These are phyloP conservation scores for Desoria tigrina DNA, from an alignment of 2,888 invertebrate genomes.

Conservation along the genomic window DNA sequence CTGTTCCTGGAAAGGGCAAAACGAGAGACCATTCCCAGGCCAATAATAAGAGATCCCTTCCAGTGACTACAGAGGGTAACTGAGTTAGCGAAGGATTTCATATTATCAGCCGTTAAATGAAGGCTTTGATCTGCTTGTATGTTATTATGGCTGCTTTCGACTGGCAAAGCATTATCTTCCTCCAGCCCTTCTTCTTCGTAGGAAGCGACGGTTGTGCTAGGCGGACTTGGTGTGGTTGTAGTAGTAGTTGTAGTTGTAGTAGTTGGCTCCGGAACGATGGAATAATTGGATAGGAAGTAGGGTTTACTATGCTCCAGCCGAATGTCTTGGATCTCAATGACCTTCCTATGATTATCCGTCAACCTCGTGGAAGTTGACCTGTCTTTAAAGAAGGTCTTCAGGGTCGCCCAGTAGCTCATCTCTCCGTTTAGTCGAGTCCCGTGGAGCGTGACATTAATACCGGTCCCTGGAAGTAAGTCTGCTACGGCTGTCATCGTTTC, in stretches of 20 bases:
- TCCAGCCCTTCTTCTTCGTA: constrained; percentile 14
- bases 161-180: constrained; percentile 30
- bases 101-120: constrained; percentile 23
- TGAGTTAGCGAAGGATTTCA: constrained; percentile 7
- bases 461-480: constrained; percentile 74
- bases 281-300: constrained; percentile 74
- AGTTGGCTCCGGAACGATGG: constrained; percentile 75
- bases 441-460: constrained; percentile 75
- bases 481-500: constrained; percentile 61
- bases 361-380: constrained; percentile 63
- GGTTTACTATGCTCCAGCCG: constrained; percentile 72
- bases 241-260: constrained; percentile 64
- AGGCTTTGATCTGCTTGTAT: constrained; percentile 31
- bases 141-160: constrained; percentile 22
- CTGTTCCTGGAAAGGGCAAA: too few relatives aligned
- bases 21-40: too few relatives aligned
- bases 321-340: constrained; percentile 62
- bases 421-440: constrained; percentile 74
- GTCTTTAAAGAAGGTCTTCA: constrained; percentile 70
- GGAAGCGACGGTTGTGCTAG: constrained; percentile 39
- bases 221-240: constrained; percentile 41
- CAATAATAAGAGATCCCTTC: too few relatives aligned
- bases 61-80: neutral
- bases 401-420: constrained; percentile 71
- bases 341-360: constrained; percentile 62